A percentile compares a stretch with the other conserved stretches of the same genome.
Evolutionary conservation across 2,797 vertebrate genomes (phyloP).

Genomic region (Carduelis carduelis): DNA sequence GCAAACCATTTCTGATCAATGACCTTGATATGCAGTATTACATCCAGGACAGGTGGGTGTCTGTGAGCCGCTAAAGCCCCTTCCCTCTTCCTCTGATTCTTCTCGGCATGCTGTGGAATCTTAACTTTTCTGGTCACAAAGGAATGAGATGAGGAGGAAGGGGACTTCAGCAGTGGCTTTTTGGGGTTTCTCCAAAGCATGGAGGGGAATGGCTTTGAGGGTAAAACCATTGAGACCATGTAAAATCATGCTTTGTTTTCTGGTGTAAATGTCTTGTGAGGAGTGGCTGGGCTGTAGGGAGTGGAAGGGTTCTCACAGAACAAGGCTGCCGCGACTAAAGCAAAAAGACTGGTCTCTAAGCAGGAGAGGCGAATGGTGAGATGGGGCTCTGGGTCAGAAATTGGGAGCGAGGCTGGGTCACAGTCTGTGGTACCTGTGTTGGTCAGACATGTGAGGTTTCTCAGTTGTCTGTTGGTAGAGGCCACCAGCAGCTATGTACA

Average conservation of each 20-base stretch:
- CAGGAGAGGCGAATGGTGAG: background rate
- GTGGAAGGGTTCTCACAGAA: background rate
- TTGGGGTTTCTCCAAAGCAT: background rate
- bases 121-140: background rate
- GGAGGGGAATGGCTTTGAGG: background rate
- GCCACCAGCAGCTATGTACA: background rate
- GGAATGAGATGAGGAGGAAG: background rate
- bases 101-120: background rate
- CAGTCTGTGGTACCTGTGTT: background rate
- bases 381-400: background rate
- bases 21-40: constrained; percentile 98
- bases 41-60: constrained; percentile 94
- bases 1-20: constrained; percentile 94
- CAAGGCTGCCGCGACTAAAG: background rate
- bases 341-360: background rate
- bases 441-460: background rate
- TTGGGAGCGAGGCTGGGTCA: background rate
- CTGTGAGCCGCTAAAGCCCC: background rate
- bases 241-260: background rate
- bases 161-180: background rate
- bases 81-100: background rate
- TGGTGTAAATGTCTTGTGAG: background rate
- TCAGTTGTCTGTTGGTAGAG: background rate
- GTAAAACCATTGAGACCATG: background rate
- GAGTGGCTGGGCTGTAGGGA: background rate